Conservation (phyloP, 2,797 vertebrate species). For the Hippocampus kuda region DNA sequence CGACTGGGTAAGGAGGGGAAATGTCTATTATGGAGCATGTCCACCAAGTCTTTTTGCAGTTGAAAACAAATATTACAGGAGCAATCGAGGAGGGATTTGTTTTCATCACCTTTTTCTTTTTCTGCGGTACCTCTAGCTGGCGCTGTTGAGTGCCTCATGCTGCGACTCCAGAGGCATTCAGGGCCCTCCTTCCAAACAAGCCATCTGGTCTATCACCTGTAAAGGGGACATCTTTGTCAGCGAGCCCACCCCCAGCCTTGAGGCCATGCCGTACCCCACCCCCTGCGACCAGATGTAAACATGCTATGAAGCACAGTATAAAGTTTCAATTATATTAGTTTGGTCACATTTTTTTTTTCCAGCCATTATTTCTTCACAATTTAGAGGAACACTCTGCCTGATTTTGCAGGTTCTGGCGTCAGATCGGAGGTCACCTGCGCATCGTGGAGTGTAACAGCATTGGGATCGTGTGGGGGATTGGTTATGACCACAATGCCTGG, state of each 20-base stretch:
- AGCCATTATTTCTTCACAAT: not conserved
- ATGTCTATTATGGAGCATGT: not conserved
- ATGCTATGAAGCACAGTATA: not conserved
- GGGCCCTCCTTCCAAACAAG: conserved; percentile 81
- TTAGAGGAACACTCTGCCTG: not conserved
- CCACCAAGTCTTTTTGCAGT: not conserved
- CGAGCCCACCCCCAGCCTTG: conserved; percentile 77
- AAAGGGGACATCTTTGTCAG: conserved; percentile 96
- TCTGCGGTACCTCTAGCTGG: conserved; percentile 65
- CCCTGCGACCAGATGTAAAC: conserved; percentile 88
- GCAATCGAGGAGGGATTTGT: not conserved
- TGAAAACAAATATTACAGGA: not conserved
- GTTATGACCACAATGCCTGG: conserved; percentile 89
- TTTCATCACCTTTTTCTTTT: not conserved
- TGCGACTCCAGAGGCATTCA: conserved; percentile 82
- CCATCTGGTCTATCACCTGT: conserved; percentile 94
- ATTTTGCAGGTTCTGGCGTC: conserved; percentile 87
- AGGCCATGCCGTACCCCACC: conserved; percentile 68
- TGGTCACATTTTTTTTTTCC: not conserved
- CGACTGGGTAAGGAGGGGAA: conserved; percentile 74
- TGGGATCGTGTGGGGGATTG: conserved; percentile 90
- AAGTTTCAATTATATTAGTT: not conserved
- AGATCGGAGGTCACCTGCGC: conserved; percentile 87
- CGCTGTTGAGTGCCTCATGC: conserved; percentile 81
- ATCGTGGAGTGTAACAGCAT: conserved; percentile 77